Base-by-base conservation (phyloP, 2,797 vertebrate species). In the Gephyroberyx darwinii region DNA sequence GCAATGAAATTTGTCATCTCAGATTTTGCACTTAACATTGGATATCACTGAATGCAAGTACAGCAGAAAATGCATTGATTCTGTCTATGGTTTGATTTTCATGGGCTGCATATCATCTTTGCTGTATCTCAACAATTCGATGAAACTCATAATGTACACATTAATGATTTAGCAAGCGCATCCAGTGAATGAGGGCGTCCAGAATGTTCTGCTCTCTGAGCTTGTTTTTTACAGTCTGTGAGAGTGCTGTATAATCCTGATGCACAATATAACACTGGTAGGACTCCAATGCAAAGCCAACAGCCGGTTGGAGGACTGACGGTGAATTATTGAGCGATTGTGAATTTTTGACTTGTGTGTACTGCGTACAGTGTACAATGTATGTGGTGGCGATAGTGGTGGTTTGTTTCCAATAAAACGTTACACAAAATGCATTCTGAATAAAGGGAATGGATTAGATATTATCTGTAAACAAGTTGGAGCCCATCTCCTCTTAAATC, bases 21-120 rank as follows among this genome's bases (percentile, higher is more conserved):
- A 73, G 56, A 55, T 86, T 83, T 80, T 85, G 68, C 61, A 67
- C 62, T 85, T 84, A 88, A 81, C 69, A 71, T 12, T 83, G 77
- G 83, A 90, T 82, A 76, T 77, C 82, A 80, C 83, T 85, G 83
- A 88, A 88, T 83, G 83, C 75, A 91, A 84, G 90, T 91, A 86
- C 66, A 66, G 61, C 54, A 45, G 60, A 71, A 83, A 77, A 84
- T 74, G 69, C 73, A 78, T 75, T 64, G 65, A 85, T 74, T 67
- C 65, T 56, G 65, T 77, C 16, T 35, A 43, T 35, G 13, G 66
- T 81, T 81, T 82, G 75, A 85, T 81, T 81, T 77, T 80, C 67
- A 80, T 57, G 54, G 47, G 68, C 69, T 67, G 64, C 2, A 7
- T 69, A 67, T 82, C 70, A 77, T 65, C 65, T 84, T 84, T 72